phyloP scores from a whole-genome alignment of 1,140 invertebrate genomes.

The Caenorhabditis latens region DNA sequence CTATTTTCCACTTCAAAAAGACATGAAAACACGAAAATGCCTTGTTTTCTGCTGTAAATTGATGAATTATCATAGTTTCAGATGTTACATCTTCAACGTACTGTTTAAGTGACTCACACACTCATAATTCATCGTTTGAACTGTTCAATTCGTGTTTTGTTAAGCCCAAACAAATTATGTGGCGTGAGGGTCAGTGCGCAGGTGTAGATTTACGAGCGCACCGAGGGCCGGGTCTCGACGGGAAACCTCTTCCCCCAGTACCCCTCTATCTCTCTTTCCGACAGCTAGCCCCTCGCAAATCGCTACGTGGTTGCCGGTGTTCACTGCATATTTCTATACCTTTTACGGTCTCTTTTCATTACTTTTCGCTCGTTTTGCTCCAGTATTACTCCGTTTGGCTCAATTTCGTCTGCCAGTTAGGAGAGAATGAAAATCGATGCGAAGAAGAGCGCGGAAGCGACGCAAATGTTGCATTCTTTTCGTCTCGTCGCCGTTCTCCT shows the following conservation, averaged over 20 bases:
- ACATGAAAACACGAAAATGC: no score
- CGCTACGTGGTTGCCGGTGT: constrained; percentile 49
- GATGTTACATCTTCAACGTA: no score
- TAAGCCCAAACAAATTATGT: neutral
- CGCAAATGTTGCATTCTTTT: constrained; percentile 39
- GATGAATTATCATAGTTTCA: no score
- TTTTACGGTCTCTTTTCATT: constrained; percentile 34
- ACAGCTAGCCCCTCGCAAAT: constrained; percentile 20
- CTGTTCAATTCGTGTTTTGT: neutral
- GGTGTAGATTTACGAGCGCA: constrained; percentile 40
- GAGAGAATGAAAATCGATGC: constrained; percentile 6
- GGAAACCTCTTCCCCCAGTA: constrained; percentile 7
- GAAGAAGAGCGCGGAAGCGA: neutral
- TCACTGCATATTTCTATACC: constrained; percentile 2
- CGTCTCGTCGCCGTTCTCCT: neutral
- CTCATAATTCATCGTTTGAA: neutral
- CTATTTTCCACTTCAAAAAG: no score
- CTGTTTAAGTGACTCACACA: no score
- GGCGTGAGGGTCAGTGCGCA: constrained; percentile 3
- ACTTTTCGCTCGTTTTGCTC: constrained; percentile 14
- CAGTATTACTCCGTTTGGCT: neutral
- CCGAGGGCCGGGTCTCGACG: constrained; percentile 35
- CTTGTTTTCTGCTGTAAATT: no score
- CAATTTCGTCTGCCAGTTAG: neutral
- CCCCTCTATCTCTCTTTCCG: neutral